Evolutionary conservation across 2,797 vertebrate species (phyloP), one percentile per base, ranked within the genome.

Genomic region (Octomys mimax): DNA sequence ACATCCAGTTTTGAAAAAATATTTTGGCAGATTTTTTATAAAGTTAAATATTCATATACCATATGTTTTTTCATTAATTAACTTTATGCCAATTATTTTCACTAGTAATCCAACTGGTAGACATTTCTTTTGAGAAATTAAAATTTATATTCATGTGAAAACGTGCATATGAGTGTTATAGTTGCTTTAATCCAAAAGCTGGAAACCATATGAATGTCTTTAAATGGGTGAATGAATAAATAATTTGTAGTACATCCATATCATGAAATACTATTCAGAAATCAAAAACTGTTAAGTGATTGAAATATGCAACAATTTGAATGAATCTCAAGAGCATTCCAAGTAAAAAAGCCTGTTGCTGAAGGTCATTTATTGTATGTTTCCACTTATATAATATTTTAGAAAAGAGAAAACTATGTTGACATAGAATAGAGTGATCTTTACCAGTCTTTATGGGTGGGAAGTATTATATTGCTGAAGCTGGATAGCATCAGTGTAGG

Each of bases 331-430:
- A 70, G 87, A 36, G 5, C 52, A 39, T 31, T 42, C 33, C 66
- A 57, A 70, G 68, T 62, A 78, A 91, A 91, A 2, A 80, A 85
- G 3, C 16, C 46, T 94, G 21, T 88, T 14, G 73, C 54, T 42
- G 79, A 80, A 88, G 14, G 36, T 94, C 57, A 73, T 5, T 66
- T 89, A 64, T 28, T 92, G 36, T 49, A 78, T 83, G 11, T 5
- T 78, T 73, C 78, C 11, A 68, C 64, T 71, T 82, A 89, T 6
- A 80, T 75, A 36, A 66, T n/a, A 81, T 90, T 95, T 92, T 16
- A 87, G 52, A 90, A 93, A 86, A n/a, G 13, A 77, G 33, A 73
- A 83, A 93, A 78, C 77, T 87, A 70, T 28, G 90, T 42, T 70
- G 49, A 77, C 85, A 87, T 39, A 68, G 33, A 91, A 87, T 22